These are phyloP conservation scores for Nestor notabilis DNA, from an alignment of 2,113 vertebrate genomes.

Conservation along the genomic window DNA sequence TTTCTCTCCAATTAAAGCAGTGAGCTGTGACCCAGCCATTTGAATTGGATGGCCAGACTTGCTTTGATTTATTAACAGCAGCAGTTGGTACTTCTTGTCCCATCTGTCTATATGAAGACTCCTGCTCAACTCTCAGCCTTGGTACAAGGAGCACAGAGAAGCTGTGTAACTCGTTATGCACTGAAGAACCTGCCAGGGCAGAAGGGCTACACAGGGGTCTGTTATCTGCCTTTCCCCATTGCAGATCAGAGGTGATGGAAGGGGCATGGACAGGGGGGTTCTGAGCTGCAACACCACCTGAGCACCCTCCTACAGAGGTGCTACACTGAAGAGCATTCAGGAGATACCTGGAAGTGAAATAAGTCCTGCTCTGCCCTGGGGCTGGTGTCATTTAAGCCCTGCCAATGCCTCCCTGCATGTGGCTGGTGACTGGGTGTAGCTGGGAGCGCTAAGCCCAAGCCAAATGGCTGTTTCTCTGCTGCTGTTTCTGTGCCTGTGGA, in stretches of 20 bases:
- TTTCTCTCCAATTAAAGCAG: not conserved
- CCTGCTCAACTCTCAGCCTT: not conserved
- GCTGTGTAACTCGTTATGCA: fast-evolving
- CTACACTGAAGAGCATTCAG: not conserved
- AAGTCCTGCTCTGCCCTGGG: not conserved
- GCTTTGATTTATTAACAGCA: not conserved
- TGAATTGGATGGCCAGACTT: not conserved
- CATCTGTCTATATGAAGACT: not conserved
- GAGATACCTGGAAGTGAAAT: not conserved
- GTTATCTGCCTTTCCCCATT: not conserved
- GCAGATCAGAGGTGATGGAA: not conserved
- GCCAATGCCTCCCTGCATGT: not conserved
- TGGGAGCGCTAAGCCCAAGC: not conserved
- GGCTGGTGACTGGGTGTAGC: not conserved
- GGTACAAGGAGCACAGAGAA: not conserved
- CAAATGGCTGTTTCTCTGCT: not conserved
- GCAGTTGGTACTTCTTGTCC: not conserved
- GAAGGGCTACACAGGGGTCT: not conserved
- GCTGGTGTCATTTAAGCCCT: not conserved
- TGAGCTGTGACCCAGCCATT: not conserved
- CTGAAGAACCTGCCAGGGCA: not conserved
- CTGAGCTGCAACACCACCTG: not conserved
- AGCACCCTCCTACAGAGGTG: not conserved
- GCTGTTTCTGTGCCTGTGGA: not conserved
- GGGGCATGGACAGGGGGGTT: fast-evolving